Percentiles rank a stretch among this genome's conserved stretches.
Conservation (phyloP, 1,140 invertebrate genomes). For the Drosophila lini region DNA sequence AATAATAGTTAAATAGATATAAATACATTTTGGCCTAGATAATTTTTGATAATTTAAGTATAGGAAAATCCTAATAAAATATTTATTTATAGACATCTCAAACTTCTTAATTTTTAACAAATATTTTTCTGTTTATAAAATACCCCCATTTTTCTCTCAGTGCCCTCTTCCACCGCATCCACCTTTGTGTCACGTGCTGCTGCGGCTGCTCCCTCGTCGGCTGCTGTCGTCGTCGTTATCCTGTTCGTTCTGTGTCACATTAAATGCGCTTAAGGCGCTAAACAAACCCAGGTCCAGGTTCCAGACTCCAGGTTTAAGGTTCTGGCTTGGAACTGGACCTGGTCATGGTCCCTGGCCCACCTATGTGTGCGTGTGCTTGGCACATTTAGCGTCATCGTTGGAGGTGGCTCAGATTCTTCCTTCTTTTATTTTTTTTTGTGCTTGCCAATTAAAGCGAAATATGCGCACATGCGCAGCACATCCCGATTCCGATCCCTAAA, state of each 20-base stretch:
- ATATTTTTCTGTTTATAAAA: not conserved
- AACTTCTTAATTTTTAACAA: too few relatives aligned
- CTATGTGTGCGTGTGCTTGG: conserved; percentile 73
- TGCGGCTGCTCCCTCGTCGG: conserved; percentile 32
- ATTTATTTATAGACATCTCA: not conserved
- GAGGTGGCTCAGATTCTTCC: conserved; percentile 55
- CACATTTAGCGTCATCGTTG: conserved; percentile 81
- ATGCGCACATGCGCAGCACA: conserved; percentile 75
- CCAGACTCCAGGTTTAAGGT: conserved; percentile 6
- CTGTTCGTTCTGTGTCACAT: conserved; percentile 83
- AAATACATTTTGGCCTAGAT: too few relatives aligned
- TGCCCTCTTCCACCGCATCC: conserved; percentile 34
- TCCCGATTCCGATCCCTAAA: conserved; percentile 10
- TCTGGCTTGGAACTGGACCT: conserved; percentile 8
- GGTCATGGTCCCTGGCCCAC: conserved; percentile 49
- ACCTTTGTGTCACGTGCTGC: conserved; percentile 77
- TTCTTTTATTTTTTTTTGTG: conserved; percentile 22
- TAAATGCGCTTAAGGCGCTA: conserved; percentile 83
- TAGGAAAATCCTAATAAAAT: not conserved
- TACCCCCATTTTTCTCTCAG: not conserved
- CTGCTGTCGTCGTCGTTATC: conserved; percentile 78
- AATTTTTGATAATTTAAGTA: too few relatives aligned
- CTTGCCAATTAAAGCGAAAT: conserved; percentile 82
- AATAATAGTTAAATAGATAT: not conserved
- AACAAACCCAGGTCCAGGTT: conserved; percentile 65